Base-by-base conservation (phyloP, 2,797 vertebrate genomes). In the Buphagus erythrorhynchus region DNA sequence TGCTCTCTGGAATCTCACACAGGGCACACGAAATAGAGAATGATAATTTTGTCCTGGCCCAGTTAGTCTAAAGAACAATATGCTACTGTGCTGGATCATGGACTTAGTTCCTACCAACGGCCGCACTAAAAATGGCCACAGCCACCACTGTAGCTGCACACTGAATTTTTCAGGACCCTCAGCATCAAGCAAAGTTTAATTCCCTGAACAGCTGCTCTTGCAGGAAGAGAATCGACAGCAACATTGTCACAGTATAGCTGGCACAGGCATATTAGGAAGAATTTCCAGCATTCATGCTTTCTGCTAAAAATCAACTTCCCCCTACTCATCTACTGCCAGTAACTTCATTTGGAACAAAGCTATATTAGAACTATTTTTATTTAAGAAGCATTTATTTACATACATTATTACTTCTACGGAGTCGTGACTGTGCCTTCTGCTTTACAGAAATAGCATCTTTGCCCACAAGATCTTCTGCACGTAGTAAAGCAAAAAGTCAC, bases 301-400 rank as follows among this genome's bases (percentile, higher is more conserved):
- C 77, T 86, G 93, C 93, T 96, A 96, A 95, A 95, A 96, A 93
- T 63, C 87, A 92, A 67, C 94, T 93, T 93, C 93, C 93, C 95
- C 92, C 94, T 94, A 95, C 93, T 96, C 96, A 97, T 90, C 91
- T 74, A 95, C 85, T 91, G 87, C 85, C 94, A 94, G 91, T 52
- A 96, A 83, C 81, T 94, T 95, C 90, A 93, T 88, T 94, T 95
- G 83, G 88, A 96, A 94, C 85, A 94, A 95, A 95, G 85, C 93
- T 33, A 86, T 84, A 97, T 84, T 91, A 83, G 52, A 91, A 89
- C 93, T 95, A 94, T 93, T 94, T 96, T 96, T 97, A 92, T 61
- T 93, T 83, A 90, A 81, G 82, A 24, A 75, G 57, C 63, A 79
- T 73, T 83, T 95, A 81, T 97, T 91, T 97, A 94, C 43, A 65